phyloP scores from a whole-genome alignment of 2,888 invertebrate genomes.

The Drosophila greeni region DNA sequence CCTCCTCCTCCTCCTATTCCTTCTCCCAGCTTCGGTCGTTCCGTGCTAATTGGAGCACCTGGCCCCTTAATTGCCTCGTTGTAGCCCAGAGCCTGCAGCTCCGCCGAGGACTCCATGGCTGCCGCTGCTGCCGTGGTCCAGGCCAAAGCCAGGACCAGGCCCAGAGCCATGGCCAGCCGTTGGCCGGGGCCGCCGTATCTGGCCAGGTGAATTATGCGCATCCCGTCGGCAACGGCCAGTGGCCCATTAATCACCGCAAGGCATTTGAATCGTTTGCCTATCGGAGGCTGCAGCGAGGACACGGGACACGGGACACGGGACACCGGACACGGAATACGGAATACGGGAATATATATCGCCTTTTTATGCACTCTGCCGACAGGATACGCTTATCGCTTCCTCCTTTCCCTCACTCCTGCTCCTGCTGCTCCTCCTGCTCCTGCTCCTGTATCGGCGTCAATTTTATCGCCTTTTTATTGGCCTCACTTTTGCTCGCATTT shows the following conservation, averaged over 20 bases:
- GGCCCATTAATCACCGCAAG: conserved; percentile 70
- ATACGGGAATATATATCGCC: conserved; percentile 54
- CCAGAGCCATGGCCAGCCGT: conserved; percentile 34
- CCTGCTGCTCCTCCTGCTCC: not conserved
- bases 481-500: conserved; percentile 74
- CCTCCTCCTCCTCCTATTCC: conserved; percentile 1
- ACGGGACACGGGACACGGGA: conserved; percentile 1
- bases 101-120: conserved; percentile 64
- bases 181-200: conserved; percentile 51
- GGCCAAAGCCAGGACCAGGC: conserved; percentile 41
- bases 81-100: conserved; percentile 44
- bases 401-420: conserved; percentile 5
- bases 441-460: conserved; percentile 56
- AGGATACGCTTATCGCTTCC: conserved; percentile 55
- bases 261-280: conserved; percentile 65
- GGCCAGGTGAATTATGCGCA: conserved; percentile 70
- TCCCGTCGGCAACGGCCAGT: conserved; percentile 69
- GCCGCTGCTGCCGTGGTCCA: conserved; percentile 40
- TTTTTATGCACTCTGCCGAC: conserved; percentile 62
- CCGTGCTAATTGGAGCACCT: conserved; percentile 47
- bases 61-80: conserved; percentile 50
- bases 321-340: conserved; percentile 1
- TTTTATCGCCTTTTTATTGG: conserved; percentile 75
- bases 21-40: conserved; percentile 1
- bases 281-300: conserved; percentile 46